A percentile compares a stretch with the other conserved stretches of the same genome.
Conservation (phyloP, 2,797 vertebrate species). For the Dendrocincla tyrannina region DNA sequence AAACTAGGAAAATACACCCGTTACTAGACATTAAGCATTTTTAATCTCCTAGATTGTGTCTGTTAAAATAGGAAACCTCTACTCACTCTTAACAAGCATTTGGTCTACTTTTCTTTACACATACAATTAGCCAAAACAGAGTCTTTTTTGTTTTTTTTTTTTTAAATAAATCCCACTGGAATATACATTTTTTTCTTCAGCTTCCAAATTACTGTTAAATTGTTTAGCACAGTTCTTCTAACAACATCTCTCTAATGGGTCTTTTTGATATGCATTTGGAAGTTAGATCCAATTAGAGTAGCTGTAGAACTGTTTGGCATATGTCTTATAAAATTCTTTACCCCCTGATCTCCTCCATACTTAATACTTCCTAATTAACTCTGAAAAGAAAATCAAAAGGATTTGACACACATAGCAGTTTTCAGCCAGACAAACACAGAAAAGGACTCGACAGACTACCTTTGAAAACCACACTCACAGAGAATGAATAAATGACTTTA, state of each 20-base stretch:
- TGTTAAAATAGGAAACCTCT: neutral
- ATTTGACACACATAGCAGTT: neutral
- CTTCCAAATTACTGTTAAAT: conserved; percentile 12
- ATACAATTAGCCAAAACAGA: neutral
- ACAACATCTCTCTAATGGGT: conserved; percentile 19
- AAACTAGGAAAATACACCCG: neutral
- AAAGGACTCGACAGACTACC: neutral
- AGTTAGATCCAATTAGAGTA: conserved; percentile 53
- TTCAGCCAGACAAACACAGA: neutral
- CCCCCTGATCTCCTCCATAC: neutral
- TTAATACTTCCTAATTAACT: conserved; percentile 62
- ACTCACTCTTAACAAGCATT: neutral
- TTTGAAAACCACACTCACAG: neutral
- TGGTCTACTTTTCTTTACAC: neutral
- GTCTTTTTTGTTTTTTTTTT: neutral
- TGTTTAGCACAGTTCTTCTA: conserved; percentile 20
- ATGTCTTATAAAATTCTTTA: conserved; percentile 41
- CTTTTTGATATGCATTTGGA: conserved; percentile 7
- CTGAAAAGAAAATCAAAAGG: conserved; percentile 31
- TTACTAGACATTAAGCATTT: neutral
- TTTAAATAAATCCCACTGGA: neutral
- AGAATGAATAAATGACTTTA: neutral
- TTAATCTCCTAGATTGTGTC: neutral
- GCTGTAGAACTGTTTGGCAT: conserved; percentile 30
- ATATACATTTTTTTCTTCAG: neutral